Conservation (phyloP, 2,113 vertebrate species). For the Sciurus niger region DNA sequence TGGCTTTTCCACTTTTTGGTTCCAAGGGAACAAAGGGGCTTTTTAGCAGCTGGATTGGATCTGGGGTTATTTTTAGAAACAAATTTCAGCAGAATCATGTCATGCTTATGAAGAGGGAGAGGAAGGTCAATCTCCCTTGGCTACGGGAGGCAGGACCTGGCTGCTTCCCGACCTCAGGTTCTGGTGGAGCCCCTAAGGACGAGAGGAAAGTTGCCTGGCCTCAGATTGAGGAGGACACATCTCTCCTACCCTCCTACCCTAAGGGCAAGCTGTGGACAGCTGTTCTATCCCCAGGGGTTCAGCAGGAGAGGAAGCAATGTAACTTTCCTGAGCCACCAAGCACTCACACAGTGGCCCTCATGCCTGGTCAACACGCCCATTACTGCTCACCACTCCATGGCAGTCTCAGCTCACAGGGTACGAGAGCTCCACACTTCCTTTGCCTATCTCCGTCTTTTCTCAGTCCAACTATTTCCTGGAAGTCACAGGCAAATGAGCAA, state of each 20-base stretch:
- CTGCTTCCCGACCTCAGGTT: background rate
- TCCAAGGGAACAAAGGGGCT: conserved; percentile 72
- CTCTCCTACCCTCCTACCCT: background rate
- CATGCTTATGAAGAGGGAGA: background rate
- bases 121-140: background rate
- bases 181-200: background rate
- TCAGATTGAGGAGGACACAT: background rate
- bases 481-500: background rate
- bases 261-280: background rate
- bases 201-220: background rate
- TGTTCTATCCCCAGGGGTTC: background rate
- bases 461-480: background rate
- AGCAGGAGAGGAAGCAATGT: background rate
- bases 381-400: background rate
- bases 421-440: fast-evolving
- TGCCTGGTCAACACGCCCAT: background rate
- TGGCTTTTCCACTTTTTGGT: conserved; percentile 62
- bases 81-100: conserved; percentile 63
- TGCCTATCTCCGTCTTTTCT: background rate
- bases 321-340: background rate
- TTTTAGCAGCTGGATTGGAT: conserved; percentile 74
- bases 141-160: background rate
- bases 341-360: background rate
- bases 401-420: background rate
- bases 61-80: conserved; percentile 76